Percentiles rank a stretch among this genome's conserved stretches.
Evolutionary conservation across 1,140 invertebrate species (phyloP).

Genomic region (Hirudo medicinalis): DNA sequence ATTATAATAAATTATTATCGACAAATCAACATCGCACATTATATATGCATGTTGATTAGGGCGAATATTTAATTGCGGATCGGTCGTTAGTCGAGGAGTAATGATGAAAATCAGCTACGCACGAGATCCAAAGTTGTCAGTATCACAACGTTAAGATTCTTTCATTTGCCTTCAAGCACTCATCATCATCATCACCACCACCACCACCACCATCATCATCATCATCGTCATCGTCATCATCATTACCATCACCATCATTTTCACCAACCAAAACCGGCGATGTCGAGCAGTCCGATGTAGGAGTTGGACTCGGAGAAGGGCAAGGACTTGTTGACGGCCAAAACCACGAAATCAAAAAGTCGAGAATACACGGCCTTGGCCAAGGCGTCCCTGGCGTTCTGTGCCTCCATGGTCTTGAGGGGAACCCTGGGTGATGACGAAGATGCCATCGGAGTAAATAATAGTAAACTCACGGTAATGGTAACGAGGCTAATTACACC

Average conservation of each 20-base stretch:
- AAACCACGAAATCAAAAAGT: constrained; percentile 87
- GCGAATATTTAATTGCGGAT: no score
- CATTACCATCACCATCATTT: background rate
- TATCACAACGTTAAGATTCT: no score
- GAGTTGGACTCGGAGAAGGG: constrained; percentile 62
- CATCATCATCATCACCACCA: background rate
- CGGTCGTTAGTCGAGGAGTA: no score
- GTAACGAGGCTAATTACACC: no score
- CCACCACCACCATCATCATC: constrained; percentile 12
- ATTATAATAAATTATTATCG: constrained; percentile 22
- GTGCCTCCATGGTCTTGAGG: constrained; percentile 81
- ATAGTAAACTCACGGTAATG: no score
- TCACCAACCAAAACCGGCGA: constrained; percentile 82
- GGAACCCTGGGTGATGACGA: constrained; percentile 58
- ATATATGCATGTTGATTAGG: constrained; percentile 6
- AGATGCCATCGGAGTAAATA: no score
- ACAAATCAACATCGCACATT: no score
- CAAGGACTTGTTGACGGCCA: constrained; percentile 78
- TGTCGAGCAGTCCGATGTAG: constrained; percentile 93
- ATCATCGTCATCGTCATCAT: no score
- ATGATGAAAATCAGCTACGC: no score
- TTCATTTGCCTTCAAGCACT: no score
- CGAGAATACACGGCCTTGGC: constrained; percentile 89
- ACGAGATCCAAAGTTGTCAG: no score
- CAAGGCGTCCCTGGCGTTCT: constrained; percentile 80